These are phyloP conservation scores for Gnathonemus longibarbis DNA, from an alignment of 2,113 vertebrate genomes.

Conservation along the genomic window DNA sequence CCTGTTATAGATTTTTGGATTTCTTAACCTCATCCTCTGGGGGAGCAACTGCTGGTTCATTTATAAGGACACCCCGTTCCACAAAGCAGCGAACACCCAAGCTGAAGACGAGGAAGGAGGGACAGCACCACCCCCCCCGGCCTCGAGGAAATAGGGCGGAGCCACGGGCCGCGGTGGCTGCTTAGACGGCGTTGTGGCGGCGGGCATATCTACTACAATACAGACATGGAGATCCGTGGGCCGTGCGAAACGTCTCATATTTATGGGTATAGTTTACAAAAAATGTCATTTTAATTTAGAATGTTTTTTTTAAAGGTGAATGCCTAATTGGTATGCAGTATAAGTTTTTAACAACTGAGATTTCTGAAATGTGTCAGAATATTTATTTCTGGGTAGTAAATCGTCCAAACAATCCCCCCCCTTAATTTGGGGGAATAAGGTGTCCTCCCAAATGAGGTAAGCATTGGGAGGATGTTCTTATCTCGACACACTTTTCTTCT, in stretches of 20 bases:
- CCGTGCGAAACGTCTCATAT: neutral
- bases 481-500: neutral
- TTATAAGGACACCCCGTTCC: slow-evolving; percentile 86
- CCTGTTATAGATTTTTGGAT: slow-evolving; percentile 77
- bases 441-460: neutral
- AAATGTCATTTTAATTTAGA: neutral
- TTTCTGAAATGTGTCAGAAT: neutral
- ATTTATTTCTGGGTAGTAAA: neutral
- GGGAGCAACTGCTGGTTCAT: slow-evolving; percentile 92
- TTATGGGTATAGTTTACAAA: neutral
- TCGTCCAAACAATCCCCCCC: neutral
- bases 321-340: too few relatives aligned
- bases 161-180: too few relatives aligned
- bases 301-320: neutral
- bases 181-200: too few relatives aligned
- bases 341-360: neutral
- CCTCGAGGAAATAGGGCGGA: neutral
- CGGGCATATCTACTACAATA: neutral
- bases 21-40: slow-evolving; percentile 90
- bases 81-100: slow-evolving; percentile 62
- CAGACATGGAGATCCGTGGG: neutral
- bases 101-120: slow-evolving; percentile 48
- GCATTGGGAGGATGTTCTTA: neutral
- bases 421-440: neutral
- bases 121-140: slow-evolving; percentile 32